phyloP scores from a whole-genome alignment of 2,888 invertebrate species.

The Microchrysa polita region DNA sequence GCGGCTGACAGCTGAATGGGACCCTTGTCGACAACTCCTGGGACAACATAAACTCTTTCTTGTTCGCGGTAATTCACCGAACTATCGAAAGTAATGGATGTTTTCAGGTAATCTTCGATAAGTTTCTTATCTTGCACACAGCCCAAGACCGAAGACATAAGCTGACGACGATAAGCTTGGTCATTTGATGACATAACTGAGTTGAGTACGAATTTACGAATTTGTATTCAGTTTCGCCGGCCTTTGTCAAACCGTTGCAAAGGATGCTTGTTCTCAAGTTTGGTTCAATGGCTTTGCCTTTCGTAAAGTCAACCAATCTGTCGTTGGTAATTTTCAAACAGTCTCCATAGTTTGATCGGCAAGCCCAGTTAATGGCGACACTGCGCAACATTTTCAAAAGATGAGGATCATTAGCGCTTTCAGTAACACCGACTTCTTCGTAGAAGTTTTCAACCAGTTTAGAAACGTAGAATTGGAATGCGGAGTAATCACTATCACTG shows the following conservation, averaged over 20 bases:
- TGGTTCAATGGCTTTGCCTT: conserved; percentile 54
- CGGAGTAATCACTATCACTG: conserved; percentile 54
- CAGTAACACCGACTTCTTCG: conserved; percentile 32
- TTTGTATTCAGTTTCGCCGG: conserved; percentile 69
- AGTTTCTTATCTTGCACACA: conserved; percentile 70
- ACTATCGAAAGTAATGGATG: conserved; percentile 54
- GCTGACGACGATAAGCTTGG: conserved; percentile 68
- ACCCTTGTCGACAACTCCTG: conserved; percentile 61
- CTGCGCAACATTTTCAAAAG: conserved; percentile 42
- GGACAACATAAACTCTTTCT: conserved; percentile 57
- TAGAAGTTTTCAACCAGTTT: conserved; percentile 42
- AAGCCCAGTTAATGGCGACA: conserved; percentile 45
- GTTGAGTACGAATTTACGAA: conserved; percentile 71
- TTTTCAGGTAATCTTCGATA: conserved; percentile 66
- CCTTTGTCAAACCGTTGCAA: conserved; percentile 61
- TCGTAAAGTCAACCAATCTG: conserved; percentile 53
- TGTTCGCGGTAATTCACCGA: conserved; percentile 54
- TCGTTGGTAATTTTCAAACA: conserved; percentile 43
- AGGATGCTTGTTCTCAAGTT: conserved; percentile 59
- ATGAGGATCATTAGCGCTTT: conserved; percentile 20
- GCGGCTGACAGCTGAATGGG: conserved; percentile 60
- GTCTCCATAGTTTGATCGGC: conserved; percentile 34
- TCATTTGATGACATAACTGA: conserved; percentile 67
- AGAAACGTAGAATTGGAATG: conserved; percentile 56
- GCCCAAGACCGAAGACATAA: conserved; percentile 72